These are phyloP conservation scores for Dendrolimus pini DNA, from an alignment of 2,888 invertebrate species.

Conservation along the genomic window DNA sequence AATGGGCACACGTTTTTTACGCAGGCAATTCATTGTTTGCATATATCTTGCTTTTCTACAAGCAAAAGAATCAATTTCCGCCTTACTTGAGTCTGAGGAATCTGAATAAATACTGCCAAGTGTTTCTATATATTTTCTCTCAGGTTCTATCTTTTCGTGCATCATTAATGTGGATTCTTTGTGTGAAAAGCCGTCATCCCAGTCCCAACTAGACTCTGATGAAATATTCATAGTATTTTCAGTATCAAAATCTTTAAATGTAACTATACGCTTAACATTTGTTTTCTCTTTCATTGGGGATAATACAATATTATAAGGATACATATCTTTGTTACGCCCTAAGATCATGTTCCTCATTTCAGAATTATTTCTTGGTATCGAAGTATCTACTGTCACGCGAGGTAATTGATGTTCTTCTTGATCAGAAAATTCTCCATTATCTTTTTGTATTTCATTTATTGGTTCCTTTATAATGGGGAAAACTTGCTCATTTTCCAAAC, in stretches of 20 bases:
- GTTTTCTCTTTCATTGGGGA: constrained; percentile 54
- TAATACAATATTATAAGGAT: constrained; percentile 62
- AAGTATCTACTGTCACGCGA: constrained; percentile 34
- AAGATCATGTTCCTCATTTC: constrained; percentile 60
- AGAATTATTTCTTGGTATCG: constrained; percentile 22
- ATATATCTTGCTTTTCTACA: constrained; percentile 31
- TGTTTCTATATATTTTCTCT: not conserved
- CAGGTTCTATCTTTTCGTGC: not conserved
- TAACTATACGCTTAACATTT: constrained; percentile 41
- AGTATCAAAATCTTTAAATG: constrained; percentile 37
- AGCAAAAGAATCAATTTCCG: constrained; percentile 41
- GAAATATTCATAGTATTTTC: constrained; percentile 14
- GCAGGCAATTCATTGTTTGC: constrained; percentile 20
- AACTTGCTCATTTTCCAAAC: not conserved
- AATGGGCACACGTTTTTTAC: constrained; percentile 31
- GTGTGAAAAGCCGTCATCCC: constrained; percentile 11
- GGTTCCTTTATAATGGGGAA: not conserved
- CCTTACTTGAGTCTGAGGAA: constrained; percentile 41
- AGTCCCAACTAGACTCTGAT: constrained; percentile 17
- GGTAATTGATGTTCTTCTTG: constrained; percentile 44
- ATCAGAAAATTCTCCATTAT: constrained; percentile 48
- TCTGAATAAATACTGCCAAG: constrained; percentile 22
- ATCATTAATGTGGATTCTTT: no score
- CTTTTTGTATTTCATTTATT: constrained; percentile 10
- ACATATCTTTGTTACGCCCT: constrained; percentile 48